These are phyloP conservation scores for Polymixis lichenea DNA, from an alignment of 2,888 invertebrate genomes.

Conservation along the genomic window DNA sequence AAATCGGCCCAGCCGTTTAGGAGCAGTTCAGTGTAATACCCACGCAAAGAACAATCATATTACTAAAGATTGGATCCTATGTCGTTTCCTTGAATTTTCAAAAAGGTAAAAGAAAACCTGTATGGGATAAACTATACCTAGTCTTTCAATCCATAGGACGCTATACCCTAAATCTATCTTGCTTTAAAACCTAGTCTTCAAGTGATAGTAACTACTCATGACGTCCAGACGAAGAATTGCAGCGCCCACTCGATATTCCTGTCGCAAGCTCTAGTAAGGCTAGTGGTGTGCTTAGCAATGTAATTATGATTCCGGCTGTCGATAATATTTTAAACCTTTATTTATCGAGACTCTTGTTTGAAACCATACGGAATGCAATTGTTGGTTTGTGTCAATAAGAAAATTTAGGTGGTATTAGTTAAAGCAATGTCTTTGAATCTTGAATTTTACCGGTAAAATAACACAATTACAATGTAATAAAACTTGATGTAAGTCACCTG, in stretches of 20 bases:
- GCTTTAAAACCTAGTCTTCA: slow-evolving; percentile 27
- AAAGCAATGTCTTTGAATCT: not conserved
- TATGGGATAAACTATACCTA: not conserved
- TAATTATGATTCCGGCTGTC: slow-evolving; percentile 16
- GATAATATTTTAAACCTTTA: slow-evolving; percentile 7
- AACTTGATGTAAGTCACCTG: slow-evolving; percentile 4
- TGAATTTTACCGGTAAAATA: not conserved
- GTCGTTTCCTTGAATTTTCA: not conserved
- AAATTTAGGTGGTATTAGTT: not conserved
- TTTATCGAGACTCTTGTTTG: not conserved
- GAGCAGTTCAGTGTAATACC: too few relatives aligned
- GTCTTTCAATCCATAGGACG: not conserved
- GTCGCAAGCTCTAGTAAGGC: slow-evolving; percentile 33
- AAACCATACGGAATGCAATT: not conserved
- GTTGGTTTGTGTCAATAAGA: not conserved
- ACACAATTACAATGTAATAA: slow-evolving; percentile 17
- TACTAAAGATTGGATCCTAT: not conserved
- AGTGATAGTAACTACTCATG: slow-evolving; percentile 28
- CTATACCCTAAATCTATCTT: slow-evolving; percentile 28
- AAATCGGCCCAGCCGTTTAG: too few relatives aligned
- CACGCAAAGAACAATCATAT: too few relatives aligned
- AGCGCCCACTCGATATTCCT: slow-evolving; percentile 60
- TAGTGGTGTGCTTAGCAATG: slow-evolving; percentile 37
- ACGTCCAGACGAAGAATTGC: slow-evolving; percentile 51
- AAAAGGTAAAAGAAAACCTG: not conserved